phyloP scores from a whole-genome alignment of 2,888 invertebrate genomes.

The Cyaniris semiargus region DNA sequence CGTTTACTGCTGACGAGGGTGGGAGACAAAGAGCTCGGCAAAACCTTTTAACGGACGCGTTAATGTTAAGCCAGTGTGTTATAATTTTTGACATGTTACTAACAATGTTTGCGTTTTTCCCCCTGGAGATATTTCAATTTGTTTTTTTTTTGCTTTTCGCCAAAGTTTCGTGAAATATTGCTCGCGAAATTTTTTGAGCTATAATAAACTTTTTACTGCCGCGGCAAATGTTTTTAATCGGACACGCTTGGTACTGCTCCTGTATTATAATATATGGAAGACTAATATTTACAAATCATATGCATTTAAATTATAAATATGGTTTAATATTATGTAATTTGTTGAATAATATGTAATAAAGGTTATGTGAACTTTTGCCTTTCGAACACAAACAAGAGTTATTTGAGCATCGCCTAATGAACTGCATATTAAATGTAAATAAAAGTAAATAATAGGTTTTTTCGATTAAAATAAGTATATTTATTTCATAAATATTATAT shows the following conservation, averaged over 20 bases:
- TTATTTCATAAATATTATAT: too few species aligned
- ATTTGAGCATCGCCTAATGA: too few species aligned
- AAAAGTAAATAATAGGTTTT: too few species aligned
- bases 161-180: slow-evolving; percentile 12
- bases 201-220: slow-evolving; percentile 21
- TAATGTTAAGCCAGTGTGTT: slow-evolving; percentile 49
- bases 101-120: slow-evolving; percentile 33
- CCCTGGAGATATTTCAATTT: slow-evolving; percentile 22
- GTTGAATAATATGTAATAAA: not conserved
- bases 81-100: slow-evolving; percentile 52
- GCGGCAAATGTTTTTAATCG: not conserved
- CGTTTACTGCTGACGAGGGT: slow-evolving; percentile 69
- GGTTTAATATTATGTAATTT: not conserved
- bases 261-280: not conserved
- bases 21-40: slow-evolving; percentile 54
- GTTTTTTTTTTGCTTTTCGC: not conserved
- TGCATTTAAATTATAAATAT: too few species aligned
- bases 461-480: too few species aligned
- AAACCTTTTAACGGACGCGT: slow-evolving; percentile 63
- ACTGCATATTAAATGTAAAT: too few species aligned
- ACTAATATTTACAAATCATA: not conserved
- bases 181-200: not conserved
- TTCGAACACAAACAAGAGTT: not conserved
- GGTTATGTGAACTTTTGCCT: not conserved
- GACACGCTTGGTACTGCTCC: not conserved